These are phyloP conservation scores for Pipistrellus pipistrellus DNA, from an alignment of 2,797 vertebrate genomes.

Conservation along the genomic window DNA sequence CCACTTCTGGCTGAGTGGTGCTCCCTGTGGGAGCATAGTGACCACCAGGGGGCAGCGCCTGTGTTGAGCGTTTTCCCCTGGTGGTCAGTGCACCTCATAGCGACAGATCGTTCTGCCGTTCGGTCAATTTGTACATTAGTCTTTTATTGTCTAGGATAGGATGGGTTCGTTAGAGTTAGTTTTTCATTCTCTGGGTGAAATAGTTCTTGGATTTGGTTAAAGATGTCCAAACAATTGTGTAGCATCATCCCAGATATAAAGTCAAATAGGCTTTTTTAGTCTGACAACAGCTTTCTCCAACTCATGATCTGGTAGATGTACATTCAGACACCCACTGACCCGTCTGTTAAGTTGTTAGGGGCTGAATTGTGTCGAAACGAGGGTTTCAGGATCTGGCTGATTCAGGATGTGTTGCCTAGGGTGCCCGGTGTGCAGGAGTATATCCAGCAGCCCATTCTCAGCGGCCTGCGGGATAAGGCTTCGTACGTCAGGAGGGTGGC, in stretches of 20 bases:
- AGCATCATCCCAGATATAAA: conserved; percentile 34
- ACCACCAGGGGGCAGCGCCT: too few species aligned
- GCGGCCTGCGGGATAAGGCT: conserved; percentile 94
- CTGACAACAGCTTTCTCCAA: conserved; percentile 8
- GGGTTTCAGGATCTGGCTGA: conserved; percentile 61
- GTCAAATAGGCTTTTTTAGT: conserved; percentile 43
- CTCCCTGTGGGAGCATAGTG: too few species aligned
- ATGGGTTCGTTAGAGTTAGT: not conserved
- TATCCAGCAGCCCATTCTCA: conserved; percentile 94
- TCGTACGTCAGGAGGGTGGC: conserved; percentile 96
- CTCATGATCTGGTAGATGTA: not conserved
- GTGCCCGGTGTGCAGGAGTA: conserved; percentile 96
- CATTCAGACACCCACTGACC: conserved; percentile 35
- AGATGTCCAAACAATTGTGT: conserved; percentile 22
- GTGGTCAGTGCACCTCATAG: too few species aligned
- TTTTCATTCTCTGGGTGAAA: conserved; percentile 1
- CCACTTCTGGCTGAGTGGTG: too few species aligned
- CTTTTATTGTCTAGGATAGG: too few species aligned
- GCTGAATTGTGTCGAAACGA: conserved; percentile 47
- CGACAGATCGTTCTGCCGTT: too few species aligned
- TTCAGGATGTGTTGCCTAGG: conserved; percentile 85
- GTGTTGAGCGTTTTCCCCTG: too few species aligned
- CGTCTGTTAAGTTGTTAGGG: conserved; percentile 8
- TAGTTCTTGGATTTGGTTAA: conserved; percentile 56
- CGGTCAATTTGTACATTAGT: too few species aligned